A percentile compares a stretch with the other conserved stretches of the same genome.
phyloP scores from a whole-genome alignment of 53 echinoderm and acorn worm species.

The Glandiceps talaboti region DNA sequence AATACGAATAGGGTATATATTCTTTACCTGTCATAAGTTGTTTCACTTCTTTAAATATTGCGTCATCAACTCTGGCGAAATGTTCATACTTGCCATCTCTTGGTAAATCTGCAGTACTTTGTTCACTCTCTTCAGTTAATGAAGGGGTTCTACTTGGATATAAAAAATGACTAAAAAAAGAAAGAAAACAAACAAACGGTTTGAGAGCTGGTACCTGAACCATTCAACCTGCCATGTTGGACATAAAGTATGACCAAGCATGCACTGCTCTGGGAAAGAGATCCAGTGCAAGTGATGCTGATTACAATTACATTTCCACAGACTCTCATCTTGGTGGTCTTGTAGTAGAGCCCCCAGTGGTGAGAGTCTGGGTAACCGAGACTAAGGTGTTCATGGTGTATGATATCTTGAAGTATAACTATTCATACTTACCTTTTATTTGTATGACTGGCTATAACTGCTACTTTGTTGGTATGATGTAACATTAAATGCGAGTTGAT shows the following conservation, averaged over 20 bases:
- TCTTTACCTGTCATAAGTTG: slow-evolving; percentile 17
- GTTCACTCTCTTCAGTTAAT: slow-evolving; percentile 7
- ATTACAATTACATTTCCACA: too few species aligned
- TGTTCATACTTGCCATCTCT: slow-evolving; percentile 86
- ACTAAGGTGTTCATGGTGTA: too few species aligned
- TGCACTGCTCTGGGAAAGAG: too few species aligned
- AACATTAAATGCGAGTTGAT: slow-evolving; percentile 92
- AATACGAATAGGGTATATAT: too few species aligned
- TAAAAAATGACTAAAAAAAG: slow-evolving; percentile 55
- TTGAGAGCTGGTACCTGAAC: neutral
- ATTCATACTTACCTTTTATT: slow-evolving; percentile 83
- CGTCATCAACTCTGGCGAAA: slow-evolving; percentile 61
- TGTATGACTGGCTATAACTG: slow-evolving; percentile 89
- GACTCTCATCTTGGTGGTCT: too few species aligned
- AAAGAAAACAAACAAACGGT: neutral
- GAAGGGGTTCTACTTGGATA: slow-evolving; percentile 43
- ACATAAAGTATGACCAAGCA: too few species aligned
- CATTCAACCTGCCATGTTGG: neutral
- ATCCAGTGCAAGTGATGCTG: too few species aligned
- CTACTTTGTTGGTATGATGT: slow-evolving; percentile 62
- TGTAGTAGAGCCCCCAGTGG: too few species aligned
- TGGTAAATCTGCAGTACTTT: slow-evolving; percentile 2
- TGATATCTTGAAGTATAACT: too few species aligned
- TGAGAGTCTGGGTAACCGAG: too few species aligned
- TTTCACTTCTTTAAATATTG: slow-evolving; percentile 52